Percentiles rank a stretch among this genome's conserved stretches.
phyloP scores from a whole-genome alignment of 2,797 vertebrate genomes.

The Paguma larvata region DNA sequence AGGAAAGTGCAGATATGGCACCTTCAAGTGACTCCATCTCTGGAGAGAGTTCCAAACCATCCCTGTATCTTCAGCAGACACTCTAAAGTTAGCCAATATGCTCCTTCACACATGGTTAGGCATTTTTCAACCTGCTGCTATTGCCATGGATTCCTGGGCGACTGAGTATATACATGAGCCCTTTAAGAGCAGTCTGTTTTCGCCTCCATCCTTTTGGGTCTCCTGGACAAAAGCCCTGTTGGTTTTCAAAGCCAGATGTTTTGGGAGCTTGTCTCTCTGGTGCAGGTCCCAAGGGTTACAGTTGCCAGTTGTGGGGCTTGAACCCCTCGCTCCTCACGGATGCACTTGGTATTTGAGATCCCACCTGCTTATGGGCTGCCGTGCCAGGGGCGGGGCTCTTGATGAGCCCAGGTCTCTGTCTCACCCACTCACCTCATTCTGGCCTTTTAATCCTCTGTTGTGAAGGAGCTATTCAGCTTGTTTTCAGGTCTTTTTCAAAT shows the following conservation, averaged over 20 bases:
- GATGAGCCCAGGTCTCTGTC: not conserved
- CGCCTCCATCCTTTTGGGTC: not conserved
- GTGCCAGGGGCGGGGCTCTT: not conserved
- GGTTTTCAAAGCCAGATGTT: not conserved
- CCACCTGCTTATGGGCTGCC: not conserved
- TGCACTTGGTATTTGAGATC: not conserved
- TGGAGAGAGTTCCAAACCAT: not conserved
- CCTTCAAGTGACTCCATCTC: not conserved
- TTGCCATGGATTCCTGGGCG: not conserved
- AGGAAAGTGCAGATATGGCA: not conserved
- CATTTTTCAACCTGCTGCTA: not conserved
- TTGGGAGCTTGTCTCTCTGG: not conserved
- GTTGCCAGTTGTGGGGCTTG: not conserved
- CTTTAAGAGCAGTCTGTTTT: not conserved
- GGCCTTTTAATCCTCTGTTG: not conserved
- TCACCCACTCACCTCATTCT: not conserved
- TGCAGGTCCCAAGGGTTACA: not conserved
- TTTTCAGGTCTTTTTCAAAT: not conserved
- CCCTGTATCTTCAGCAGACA: not conserved
- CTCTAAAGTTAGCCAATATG: not conserved
- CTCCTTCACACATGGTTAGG: not conserved
- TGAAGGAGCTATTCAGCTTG: not conserved
- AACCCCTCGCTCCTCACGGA: not conserved
- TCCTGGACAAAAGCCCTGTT: not conserved
- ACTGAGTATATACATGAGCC: not conserved